Evolutionary conservation across 35 echinoderm and acorn worm species (phyloP), one percentile per base, ranked within the genome.

Genomic region (Antedon bifida): DNA sequence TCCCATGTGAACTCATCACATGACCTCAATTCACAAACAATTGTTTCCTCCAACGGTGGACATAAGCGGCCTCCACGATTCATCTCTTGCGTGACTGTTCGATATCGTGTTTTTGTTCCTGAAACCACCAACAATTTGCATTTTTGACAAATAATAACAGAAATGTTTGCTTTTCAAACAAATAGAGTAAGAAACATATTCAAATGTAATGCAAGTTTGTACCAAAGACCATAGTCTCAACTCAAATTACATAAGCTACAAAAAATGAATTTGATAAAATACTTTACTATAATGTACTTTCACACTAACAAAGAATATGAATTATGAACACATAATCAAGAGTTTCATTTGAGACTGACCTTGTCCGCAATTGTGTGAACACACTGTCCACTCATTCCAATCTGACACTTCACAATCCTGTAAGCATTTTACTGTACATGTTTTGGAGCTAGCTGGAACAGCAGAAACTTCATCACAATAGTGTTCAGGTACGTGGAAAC

Each of bases 1-100:
- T 87, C 81, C 95, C 95, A 99, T n/a, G 86, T 75, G 30, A 99
- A 84, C 0, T 77, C 34, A 86, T 92, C 95, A 90, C 95, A 99
- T 39, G 88, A 86, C 19, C 82, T 86, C 36, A 90, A 82, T 39
- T 79, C 79, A 81, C 95, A 99, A 31, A 92, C 74, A 29, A 45
- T 84, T 39, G 86, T 84, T 34, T 92, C 88, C 11, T 81, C 36
- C 73, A 88, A 77, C 33, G 74, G 88, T 83, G 95, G 95, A 84
- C 95, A 99, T 33, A 32, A 85, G 39, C 88, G 85, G 29, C 95
- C 91, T 38, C 83, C 88, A 26, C 78, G 44, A 13, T 39, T 77
- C 7, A 74, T 35, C 34, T 78, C 64, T 16, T 73, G 26, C 17
- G 35, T 78, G 23, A 85, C 81, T 21, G 51, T 75, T 45, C 94